phyloP scores from a whole-genome alignment of 2,113 vertebrate genomes.

The Solenodon paradoxus region DNA sequence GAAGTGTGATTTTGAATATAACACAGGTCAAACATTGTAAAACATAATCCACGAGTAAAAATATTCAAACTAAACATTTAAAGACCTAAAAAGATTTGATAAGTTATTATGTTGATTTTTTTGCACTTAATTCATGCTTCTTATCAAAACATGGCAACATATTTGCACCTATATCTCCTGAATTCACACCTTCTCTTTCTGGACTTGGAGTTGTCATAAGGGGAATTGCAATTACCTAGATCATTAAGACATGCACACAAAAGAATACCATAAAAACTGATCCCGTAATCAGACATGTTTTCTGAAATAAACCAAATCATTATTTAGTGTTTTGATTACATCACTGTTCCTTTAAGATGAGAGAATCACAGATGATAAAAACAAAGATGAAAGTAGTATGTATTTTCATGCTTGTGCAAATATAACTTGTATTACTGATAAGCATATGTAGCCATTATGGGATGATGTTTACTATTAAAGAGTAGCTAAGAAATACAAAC shows the following conservation, averaged over 20 bases:
- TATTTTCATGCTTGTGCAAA: background rate
- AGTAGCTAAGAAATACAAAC: conserved; percentile 17
- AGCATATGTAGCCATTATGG: background rate
- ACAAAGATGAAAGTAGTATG: background rate
- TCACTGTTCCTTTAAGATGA: background rate
- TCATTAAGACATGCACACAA: background rate
- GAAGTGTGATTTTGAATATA: background rate
- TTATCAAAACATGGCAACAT: background rate
- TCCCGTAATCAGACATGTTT: background rate
- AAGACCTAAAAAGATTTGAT: background rate
- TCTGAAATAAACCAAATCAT: background rate
- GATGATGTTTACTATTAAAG: conserved; percentile 4
- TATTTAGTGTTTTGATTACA: background rate
- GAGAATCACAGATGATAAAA: background rate
- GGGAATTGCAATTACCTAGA: background rate
- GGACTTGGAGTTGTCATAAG: background rate
- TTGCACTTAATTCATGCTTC: background rate
- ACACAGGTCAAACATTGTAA: background rate
- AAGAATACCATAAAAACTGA: background rate
- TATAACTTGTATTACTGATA: background rate
- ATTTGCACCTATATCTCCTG: background rate
- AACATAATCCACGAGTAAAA: background rate
- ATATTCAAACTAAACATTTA: background rate
- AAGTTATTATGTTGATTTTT: background rate
- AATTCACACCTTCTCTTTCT: background rate